These are phyloP conservation scores for Drosophila tristis DNA, from an alignment of 1,140 invertebrate species.

Conservation along the genomic window DNA sequence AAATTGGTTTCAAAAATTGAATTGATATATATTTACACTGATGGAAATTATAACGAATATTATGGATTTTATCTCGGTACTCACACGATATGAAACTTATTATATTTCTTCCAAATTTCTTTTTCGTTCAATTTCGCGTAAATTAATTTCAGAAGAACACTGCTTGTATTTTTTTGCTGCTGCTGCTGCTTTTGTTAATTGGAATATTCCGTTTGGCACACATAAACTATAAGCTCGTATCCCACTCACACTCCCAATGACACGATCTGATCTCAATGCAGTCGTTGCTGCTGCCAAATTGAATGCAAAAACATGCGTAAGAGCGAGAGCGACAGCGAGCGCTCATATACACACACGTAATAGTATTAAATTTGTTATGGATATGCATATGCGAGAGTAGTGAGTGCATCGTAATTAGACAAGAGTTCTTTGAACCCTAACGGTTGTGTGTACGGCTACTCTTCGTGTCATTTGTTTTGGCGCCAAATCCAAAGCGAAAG, in stretches of 20 bases:
- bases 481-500: conserved; percentile 70
- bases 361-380: conserved; percentile 55
- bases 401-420: conserved; percentile 66
- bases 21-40: too few relatives aligned
- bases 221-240: conserved; percentile 2
- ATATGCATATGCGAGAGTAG: conserved; percentile 28
- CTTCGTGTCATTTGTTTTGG: conserved; percentile 64
- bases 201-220: conserved; percentile 42
- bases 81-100: too few relatives aligned
- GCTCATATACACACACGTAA: too few relatives aligned
- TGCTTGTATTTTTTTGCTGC: conserved; percentile 5
- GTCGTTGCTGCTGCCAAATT: conserved; percentile 61
- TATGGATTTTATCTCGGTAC: too few relatives aligned
- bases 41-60: too few relatives aligned
- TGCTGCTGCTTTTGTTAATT: conserved; percentile 56
- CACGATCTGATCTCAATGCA: conserved; percentile 70
- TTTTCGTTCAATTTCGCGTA: too few relatives aligned
- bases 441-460: conserved; percentile 32
- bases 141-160: too few relatives aligned
- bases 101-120: too few relatives aligned
- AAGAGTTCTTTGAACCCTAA: conserved; percentile 79
- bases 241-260: conserved; percentile 27
- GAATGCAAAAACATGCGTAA: conserved; percentile 34
- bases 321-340: conserved; percentile 8
- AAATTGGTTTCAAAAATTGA: too few relatives aligned